phyloP scores from a whole-genome alignment of 2,113 vertebrate genomes.

The Pollachius pollachius region DNA sequence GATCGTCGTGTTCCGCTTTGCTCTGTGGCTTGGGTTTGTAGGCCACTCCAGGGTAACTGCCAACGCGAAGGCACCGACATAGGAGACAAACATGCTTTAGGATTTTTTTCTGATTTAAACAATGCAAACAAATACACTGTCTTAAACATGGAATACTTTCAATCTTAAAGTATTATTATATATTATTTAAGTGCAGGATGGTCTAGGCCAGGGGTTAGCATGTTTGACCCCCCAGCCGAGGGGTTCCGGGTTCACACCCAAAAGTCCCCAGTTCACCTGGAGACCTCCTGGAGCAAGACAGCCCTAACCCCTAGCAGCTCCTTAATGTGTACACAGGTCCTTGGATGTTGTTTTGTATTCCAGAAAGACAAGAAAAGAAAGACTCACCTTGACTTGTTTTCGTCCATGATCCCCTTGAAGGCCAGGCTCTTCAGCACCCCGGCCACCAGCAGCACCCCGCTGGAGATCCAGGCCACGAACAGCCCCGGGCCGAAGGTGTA shows the following conservation, averaged over 20 bases:
- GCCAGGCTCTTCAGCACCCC: slow-evolving; percentile 87
- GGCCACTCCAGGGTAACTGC: slow-evolving; percentile 80
- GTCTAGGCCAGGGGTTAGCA: no score
- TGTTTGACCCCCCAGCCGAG: no score
- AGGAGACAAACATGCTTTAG: not conserved
- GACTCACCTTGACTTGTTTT: slow-evolving; percentile 79
- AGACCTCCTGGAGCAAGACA: no score
- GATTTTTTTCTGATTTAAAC: not conserved
- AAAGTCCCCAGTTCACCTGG: no score
- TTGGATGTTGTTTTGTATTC: no score
- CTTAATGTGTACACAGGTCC: no score
- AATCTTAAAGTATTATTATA: no score
- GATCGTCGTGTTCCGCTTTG: slow-evolving; percentile 25
- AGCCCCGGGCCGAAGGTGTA: slow-evolving; percentile 90
- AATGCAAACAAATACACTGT: not conserved
- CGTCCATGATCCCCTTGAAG: slow-evolving; percentile 78
- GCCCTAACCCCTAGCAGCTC: no score
- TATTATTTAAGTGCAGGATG: no score
- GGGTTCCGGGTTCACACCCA: no score
- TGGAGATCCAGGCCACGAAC: slow-evolving; percentile 87
- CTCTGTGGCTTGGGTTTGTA: slow-evolving; percentile 77
- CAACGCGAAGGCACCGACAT: not conserved
- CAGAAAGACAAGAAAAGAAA: no score
- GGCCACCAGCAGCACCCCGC: slow-evolving; percentile 79
- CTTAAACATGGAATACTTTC: no score